Conservation (phyloP, 2,113 vertebrate genomes). For the Alethe diademata region DNA sequence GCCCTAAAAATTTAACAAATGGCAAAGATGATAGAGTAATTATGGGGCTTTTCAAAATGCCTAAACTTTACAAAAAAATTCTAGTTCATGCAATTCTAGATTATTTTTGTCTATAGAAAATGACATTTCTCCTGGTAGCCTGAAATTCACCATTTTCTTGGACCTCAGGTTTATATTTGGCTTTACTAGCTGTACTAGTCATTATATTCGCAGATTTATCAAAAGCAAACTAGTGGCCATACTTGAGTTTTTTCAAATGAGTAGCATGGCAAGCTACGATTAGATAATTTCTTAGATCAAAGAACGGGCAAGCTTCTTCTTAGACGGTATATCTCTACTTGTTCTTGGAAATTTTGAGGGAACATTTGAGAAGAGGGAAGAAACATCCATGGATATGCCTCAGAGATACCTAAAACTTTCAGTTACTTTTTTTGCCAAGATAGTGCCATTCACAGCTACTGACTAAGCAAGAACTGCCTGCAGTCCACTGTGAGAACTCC, state of each 20-base stretch:
- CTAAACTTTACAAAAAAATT: not conserved
- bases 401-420: not conserved
- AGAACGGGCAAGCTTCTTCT: not conserved
- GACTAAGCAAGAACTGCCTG: not conserved
- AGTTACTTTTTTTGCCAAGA: not conserved
- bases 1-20: slow-evolving; percentile 77
- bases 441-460: not conserved
- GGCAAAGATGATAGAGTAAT: not conserved
- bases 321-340: not conserved
- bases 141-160: not conserved
- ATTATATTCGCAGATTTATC: not conserved
- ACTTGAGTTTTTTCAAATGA: not conserved
- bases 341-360: not conserved
- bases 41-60: not conserved
- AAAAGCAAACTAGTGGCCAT: not conserved
- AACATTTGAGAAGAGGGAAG: not conserved
- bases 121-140: not conserved
- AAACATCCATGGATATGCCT: not conserved
- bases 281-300: not conserved
- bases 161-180: not conserved
- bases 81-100: not conserved
- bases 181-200: not conserved
- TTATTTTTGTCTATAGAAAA: not conserved
- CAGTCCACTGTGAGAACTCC: not conserved
- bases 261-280: not conserved